Evolutionary conservation across 1,140 invertebrate genomes (phyloP), one percentile per base, ranked within the genome.

Genomic region (Adelges cooleyi): DNA sequence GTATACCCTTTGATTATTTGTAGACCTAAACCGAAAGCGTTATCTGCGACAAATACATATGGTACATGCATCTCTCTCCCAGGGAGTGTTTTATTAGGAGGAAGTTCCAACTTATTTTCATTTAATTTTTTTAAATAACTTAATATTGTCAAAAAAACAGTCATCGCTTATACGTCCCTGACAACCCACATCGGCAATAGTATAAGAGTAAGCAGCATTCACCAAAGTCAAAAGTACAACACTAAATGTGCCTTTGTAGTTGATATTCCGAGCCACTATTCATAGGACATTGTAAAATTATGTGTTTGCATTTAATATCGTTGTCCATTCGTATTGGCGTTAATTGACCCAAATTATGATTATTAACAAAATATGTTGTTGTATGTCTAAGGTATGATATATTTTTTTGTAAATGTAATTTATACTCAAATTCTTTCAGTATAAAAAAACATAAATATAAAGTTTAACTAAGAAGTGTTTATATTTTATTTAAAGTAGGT

Each of bases 271-370:
- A 51, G 18, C 66, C 69, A 48, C 69, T 73, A 69, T 49, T 72
- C 40, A 22, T 10, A 75, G 80, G 66, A 13, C 40, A 56, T 65
- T 71, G 65, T 44, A 76, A 72, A 5, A 68, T 20, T 17, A 77
- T 62, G 52, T 78, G 74, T 49, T 75, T 75, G 4, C 75, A 73
- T 67, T 77, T 74, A 5, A 78, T 68, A 9, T 72, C 72, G n/a
- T n/a, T n/a, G n/a, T n/a, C n/a, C n/a, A n/a, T n/a, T n/a, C n/a
- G n/a, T n/a, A n/a, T n/a, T n/a, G n/a, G n/a, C n/a, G n/a, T n/a
- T n/a, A n/a, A n/a, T n/a, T n/a, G n/a, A n/a, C n/a, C n/a, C n/a
- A n/a, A n/a, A n/a, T n/a, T n/a, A n/a, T n/a, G n/a, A n/a, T n/a
- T n/a, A n/a, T n/a, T n/a, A n/a, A n/a, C n/a, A n/a, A n/a, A n/a